Percentiles rank a stretch among this genome's conserved stretches.
Evolutionary conservation across 2,797 vertebrate genomes (phyloP).

Genomic region (Sebastolobus alascanus): DNA sequence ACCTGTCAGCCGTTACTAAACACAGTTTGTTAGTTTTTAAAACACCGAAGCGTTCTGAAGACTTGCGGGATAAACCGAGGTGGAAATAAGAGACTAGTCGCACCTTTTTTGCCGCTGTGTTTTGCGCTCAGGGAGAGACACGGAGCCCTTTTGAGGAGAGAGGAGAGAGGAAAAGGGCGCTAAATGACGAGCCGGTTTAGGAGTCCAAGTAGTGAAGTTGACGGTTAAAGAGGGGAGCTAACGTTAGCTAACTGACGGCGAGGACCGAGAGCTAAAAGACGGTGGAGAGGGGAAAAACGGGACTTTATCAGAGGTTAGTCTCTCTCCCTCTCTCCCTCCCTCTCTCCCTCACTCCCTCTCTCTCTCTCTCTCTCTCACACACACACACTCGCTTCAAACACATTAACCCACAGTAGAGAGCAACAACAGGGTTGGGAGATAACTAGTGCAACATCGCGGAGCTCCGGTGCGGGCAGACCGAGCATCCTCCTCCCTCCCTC

Average conservation of each 20-base stretch:
- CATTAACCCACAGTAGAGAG: conserved; percentile 52
- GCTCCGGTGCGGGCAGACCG: conserved; percentile 51
- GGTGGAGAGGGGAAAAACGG: conserved; percentile 18
- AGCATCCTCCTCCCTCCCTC: conserved; percentile 30
- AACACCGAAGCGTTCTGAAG: conserved; percentile 42
- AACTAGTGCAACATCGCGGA: conserved; percentile 58
- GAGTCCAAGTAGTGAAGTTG: conserved; percentile 71
- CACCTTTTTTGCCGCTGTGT: conserved; percentile 42
- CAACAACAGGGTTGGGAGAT: conserved; percentile 61
- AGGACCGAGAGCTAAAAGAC: conserved; percentile 12
- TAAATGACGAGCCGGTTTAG: conserved; percentile 33
- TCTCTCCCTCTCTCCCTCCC: conserved; percentile 7
- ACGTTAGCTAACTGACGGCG: conserved; percentile 16
- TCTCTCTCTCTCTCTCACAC: conserved; percentile 10
- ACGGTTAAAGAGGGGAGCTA: conserved; percentile 36
- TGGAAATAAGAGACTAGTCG: conserved; percentile 65
- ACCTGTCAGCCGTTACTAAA: conserved; percentile 74
- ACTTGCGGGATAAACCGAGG: conserved; percentile 48
- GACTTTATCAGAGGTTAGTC: conserved; percentile 59
- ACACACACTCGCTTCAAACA: conserved; percentile 22
- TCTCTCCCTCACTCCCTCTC: conserved; percentile 7
- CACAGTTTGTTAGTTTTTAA: conserved; percentile 55
- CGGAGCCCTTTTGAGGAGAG: conserved; percentile 25
- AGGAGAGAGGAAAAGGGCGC: background rate
- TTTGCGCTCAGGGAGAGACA: conserved; percentile 43